Evolutionary conservation across 2,113 vertebrate species (phyloP).

Genomic region (Perca flavescens): DNA sequence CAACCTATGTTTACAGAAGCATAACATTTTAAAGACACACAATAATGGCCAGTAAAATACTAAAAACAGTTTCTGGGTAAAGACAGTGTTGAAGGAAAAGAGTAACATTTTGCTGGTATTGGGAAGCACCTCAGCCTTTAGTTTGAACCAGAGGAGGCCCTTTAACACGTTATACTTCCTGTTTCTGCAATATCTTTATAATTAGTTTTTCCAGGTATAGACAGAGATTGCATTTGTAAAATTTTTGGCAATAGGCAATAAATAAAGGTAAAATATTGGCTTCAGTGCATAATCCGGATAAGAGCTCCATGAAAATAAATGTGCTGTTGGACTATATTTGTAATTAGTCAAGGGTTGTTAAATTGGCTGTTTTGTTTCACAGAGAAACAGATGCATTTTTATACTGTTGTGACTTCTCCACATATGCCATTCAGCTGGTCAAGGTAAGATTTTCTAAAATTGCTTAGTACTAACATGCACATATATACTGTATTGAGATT

Average conservation of each 20-base stretch:
- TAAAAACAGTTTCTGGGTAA: background rate
- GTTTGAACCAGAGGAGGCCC: background rate
- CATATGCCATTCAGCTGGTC: constrained; percentile 88
- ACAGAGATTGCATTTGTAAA: background rate
- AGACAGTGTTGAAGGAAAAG: background rate
- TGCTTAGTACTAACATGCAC: background rate
- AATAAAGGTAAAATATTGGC: background rate
- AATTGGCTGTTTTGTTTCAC: constrained; percentile 67
- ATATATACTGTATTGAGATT: background rate
- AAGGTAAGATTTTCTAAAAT: constrained; percentile 83
- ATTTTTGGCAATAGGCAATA: background rate
- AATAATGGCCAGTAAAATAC: background rate
- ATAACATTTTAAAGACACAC: background rate
- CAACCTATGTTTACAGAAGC: background rate
- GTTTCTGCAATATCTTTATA: background rate
- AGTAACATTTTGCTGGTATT: background rate
- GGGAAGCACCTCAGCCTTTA: background rate
- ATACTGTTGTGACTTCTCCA: constrained; percentile 95
- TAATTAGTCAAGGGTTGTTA: constrained; percentile 4
- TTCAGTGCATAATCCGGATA: background rate
- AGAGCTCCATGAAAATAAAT: background rate
- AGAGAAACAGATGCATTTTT: constrained; percentile 87
- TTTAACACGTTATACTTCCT: background rate
- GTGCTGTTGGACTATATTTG: background rate
- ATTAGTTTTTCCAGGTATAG: background rate